A percentile compares a stretch with the other conserved stretches of the same genome.
Conservation (phyloP, 2,888 invertebrate species). For the Ectemnius continuus region DNA sequence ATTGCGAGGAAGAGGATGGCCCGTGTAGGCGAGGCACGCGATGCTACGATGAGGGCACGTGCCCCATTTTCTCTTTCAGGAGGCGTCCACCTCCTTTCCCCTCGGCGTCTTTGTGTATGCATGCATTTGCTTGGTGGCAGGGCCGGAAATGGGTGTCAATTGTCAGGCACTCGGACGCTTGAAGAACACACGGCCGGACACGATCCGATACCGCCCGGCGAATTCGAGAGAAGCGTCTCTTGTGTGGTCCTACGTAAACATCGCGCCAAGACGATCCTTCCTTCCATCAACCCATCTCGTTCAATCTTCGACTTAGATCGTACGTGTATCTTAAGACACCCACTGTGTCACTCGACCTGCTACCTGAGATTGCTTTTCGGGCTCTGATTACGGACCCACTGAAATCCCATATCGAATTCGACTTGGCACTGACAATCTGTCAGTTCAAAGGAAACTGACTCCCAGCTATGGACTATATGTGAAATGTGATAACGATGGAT, state of each 20-base stretch:
- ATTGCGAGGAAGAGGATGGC: constrained; percentile 52
- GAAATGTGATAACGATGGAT: too few relatives aligned
- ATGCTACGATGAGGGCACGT: constrained; percentile 64
- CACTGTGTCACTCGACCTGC: too few relatives aligned
- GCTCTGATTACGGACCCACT: too few relatives aligned
- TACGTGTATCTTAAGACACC: neutral
- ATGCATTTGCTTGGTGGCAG: constrained; percentile 11
- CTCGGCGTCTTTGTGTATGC: constrained; percentile 38
- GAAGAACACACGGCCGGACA: constrained; percentile 39
- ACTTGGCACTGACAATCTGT: too few relatives aligned
- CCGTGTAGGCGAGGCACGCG: constrained; percentile 56
- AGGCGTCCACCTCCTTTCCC: constrained; percentile 29
- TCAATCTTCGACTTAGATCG: neutral
- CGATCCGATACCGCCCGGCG: constrained; percentile 21
- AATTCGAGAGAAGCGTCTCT: constrained; percentile 38
- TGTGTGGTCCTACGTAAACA: constrained; percentile 54
- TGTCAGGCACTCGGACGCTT: constrained; percentile 58
- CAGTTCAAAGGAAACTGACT: too few relatives aligned
- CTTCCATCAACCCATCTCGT: neutral
- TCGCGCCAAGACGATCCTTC: neutral
- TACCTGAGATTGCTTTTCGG: too few relatives aligned
- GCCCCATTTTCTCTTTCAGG: constrained; percentile 54
- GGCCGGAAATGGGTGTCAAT: constrained; percentile 70
- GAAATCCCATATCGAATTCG: too few relatives aligned
- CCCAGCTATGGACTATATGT: too few relatives aligned